Evolutionary conservation across 2,888 invertebrate genomes (phyloP).

Genomic region (Oeneis ivallda): DNA sequence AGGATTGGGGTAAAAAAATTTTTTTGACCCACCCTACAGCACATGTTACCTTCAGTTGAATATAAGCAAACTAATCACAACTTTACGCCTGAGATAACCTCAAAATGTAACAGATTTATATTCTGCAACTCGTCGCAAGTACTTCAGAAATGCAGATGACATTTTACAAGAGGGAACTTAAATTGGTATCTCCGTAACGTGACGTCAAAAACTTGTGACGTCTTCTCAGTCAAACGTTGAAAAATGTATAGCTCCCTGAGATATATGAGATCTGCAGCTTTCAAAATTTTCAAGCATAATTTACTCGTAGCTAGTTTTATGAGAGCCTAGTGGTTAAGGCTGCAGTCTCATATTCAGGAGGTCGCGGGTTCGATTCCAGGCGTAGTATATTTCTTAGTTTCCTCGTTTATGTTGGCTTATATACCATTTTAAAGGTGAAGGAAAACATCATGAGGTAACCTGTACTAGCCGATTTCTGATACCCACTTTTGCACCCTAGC

Average conservation of each 20-base stretch:
- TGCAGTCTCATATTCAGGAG: too few species aligned
- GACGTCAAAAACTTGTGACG: constrained; percentile 9
- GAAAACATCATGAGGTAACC: too few species aligned
- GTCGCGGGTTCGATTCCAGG: too few species aligned
- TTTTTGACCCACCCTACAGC: too few species aligned
- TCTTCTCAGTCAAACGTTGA: constrained; percentile 13
- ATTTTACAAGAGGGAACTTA: constrained; percentile 26
- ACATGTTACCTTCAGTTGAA: too few species aligned
- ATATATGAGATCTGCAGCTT: not conserved
- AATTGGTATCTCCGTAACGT: constrained; percentile 23
- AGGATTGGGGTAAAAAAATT: too few species aligned
- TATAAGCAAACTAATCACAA: not conserved
- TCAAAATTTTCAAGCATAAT: not conserved
- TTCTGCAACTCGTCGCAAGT: not conserved
- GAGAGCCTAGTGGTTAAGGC: too few species aligned
- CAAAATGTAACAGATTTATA: not conserved
- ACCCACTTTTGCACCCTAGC: too few species aligned
- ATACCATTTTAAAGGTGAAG: too few species aligned
- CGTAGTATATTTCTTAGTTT: too few species aligned
- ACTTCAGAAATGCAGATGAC: constrained; percentile 25
- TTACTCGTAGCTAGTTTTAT: not conserved
- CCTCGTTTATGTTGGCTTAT: too few species aligned
- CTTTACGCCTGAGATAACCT: not conserved
- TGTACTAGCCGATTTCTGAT: too few species aligned
- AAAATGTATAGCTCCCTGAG: not conserved